phyloP scores from a whole-genome alignment of 1,140 invertebrate genomes.

The Colletes latitarsis region DNA sequence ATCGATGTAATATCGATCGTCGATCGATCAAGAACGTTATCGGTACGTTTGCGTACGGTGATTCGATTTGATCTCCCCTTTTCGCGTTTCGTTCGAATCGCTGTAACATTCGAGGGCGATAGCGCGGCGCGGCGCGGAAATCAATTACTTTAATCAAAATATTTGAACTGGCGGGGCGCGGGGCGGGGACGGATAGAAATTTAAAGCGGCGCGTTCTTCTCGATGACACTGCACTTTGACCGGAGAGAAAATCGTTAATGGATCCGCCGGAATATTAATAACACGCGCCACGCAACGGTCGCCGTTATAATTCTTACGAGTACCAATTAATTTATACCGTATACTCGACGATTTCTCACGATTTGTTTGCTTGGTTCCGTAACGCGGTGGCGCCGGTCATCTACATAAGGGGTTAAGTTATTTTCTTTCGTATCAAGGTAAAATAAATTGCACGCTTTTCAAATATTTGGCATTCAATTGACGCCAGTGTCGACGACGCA shows the following conservation, averaged over 20 bases:
- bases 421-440: too few species aligned
- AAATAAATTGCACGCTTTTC: too few species aligned
- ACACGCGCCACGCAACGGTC: not conserved
- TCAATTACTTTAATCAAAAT: conserved; percentile 45
- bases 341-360: not conserved
- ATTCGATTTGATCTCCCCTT: not conserved
- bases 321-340: conserved; percentile 18
- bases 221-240: conserved; percentile 22
- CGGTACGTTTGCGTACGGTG: not conserved
- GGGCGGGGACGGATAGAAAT: not conserved
- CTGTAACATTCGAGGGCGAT: not conserved
- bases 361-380: not conserved
- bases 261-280: conserved; percentile 30
- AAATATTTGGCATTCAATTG: too few species aligned
- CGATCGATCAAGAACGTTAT: not conserved
- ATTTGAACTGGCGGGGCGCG: conserved; percentile 1
- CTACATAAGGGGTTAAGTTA: too few species aligned
- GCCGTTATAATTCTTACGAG: conserved; percentile 18
- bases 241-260: conserved; percentile 4
- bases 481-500: too few species aligned
- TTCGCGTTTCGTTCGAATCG: not conserved
- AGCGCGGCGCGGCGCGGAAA: not conserved
- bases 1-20: too few species aligned
- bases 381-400: too few species aligned
- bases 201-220: conserved; percentile 20